Base-by-base conservation (phyloP, 1,140 invertebrate genomes). In the Apis florea region DNA sequence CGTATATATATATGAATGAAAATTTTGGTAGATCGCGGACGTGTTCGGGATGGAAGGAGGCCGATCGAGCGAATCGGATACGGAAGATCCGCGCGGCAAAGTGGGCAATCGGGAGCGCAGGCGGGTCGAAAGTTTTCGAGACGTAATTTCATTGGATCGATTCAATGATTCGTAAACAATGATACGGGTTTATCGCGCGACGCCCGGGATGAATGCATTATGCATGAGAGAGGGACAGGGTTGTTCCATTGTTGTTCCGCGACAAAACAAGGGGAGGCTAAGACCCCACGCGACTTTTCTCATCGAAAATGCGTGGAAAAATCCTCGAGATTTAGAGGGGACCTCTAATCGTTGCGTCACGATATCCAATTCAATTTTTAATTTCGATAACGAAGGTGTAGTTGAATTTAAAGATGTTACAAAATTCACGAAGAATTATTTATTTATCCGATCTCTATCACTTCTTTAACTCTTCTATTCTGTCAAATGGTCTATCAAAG, bases 161-260 rank as follows among this genome's bases (percentile, higher is more conserved):
- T 89, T 90, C 90, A 91, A 90, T 90, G 91, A 90, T 90, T 92
- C 90, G 90, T 89, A 90, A 91, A 91, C 90, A 92, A 91, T 90
- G 90, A 91, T 90, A 91, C 83, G 83, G 84, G 79, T 88, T 85
- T 87, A 89, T 91, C 85, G 85, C 77, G 75, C 70, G 70, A 75
- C 82, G 74, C 78, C 63, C 49, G 54, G 71, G 63, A 75, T 61
- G 58, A 87, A 90, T 91, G 79, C 87, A 90, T 91, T 90, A 91
- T 91, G 89, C 89, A 91, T 90, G 88, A 91, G 66, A 91, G 66
- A 63, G 83, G 61, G 72, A 79, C 84, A 72, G 71, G 69, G 82
- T 88, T 74, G 74, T 81, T 69, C 88, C 83, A 75, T 70, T 77
- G 73, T 82, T 84, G 73, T 82, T 84, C 76, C 40, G 53, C 51